Percentiles rank a stretch among this genome's conserved stretches.
Conservation (phyloP, 1,140 invertebrate species). For the Thaumetopoea pityocampa region DNA sequence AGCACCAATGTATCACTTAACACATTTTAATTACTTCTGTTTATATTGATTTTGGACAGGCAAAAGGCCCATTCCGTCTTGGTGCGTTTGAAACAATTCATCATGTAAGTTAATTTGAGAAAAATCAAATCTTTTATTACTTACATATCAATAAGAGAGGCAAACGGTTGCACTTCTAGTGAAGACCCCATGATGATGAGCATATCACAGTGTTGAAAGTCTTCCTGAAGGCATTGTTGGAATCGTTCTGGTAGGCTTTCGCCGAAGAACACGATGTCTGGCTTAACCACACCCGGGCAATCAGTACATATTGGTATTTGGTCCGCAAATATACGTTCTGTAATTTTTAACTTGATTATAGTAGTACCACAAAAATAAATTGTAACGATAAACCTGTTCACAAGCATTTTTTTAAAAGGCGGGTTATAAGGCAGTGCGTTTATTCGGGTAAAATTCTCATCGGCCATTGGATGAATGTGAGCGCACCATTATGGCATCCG, state of each 20-base stretch:
- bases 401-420: too few relatives aligned
- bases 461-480: too few relatives aligned
- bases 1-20: too few relatives aligned
- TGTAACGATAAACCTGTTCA: neutral
- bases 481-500: too few relatives aligned
- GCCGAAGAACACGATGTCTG: conserved; percentile 96
- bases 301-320: conserved; percentile 85
- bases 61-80: too few relatives aligned
- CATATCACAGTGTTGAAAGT: conserved; percentile 93
- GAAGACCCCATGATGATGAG: conserved; percentile 97
- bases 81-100: too few relatives aligned
- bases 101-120: too few relatives aligned
- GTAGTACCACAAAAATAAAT: neutral
- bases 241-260: conserved; percentile 90
- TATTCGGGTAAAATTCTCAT: too few relatives aligned
- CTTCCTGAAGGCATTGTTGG: conserved; percentile 79
- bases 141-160: conserved; percentile 89
- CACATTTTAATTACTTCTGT: too few relatives aligned
- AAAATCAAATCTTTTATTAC: too few relatives aligned
- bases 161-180: conserved; percentile 95
- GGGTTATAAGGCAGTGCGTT: too few relatives aligned
- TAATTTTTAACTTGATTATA: conserved; percentile 19
- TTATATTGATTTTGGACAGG: too few relatives aligned
- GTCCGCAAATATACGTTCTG: conserved; percentile 85
- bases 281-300: conserved; percentile 88